Percentiles rank a stretch among this genome's conserved stretches.
phyloP scores from a whole-genome alignment of 2,888 invertebrate species.

The Lepidochrysops patricia region DNA sequence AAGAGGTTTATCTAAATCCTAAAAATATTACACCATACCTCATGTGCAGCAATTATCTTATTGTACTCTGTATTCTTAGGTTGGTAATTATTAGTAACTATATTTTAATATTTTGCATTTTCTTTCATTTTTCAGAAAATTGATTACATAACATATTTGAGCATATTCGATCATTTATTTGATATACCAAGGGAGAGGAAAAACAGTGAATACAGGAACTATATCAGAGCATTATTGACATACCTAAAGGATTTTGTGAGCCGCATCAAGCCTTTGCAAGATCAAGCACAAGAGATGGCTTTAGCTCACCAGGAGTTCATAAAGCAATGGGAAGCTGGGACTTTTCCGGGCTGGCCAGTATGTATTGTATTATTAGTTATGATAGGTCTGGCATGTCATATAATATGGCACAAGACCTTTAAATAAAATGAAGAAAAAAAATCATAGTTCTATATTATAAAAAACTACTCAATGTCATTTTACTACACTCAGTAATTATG shows the following conservation, averaged over 20 bases:
- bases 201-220: constrained; percentile 90
- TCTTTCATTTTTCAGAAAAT: constrained; percentile 77
- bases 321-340: constrained; percentile 89
- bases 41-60: no score
- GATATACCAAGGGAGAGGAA: constrained; percentile 94
- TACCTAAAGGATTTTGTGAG: constrained; percentile 89
- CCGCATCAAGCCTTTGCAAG: constrained; percentile 89
- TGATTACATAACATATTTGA: constrained; percentile 96
- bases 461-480: no score
- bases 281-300: constrained; percentile 86
- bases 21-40: no score
- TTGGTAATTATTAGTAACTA: background rate
- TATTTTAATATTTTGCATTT: background rate
- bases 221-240: constrained; percentile 86
- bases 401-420: no score
- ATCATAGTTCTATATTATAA: no score
- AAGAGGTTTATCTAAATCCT: background rate
- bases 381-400: no score
- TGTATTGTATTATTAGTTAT: constrained; percentile 36
- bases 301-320: constrained; percentile 87
- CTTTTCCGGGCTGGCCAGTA: constrained; percentile 95
- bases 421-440: no score
- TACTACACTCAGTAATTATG: no score
- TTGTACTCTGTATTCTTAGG: no score
- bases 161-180: constrained; percentile 94